Percentiles rank a stretch among this genome's conserved stretches.
phyloP scores from a whole-genome alignment of 2,113 vertebrate genomes.

The Smithornis capensis region DNA sequence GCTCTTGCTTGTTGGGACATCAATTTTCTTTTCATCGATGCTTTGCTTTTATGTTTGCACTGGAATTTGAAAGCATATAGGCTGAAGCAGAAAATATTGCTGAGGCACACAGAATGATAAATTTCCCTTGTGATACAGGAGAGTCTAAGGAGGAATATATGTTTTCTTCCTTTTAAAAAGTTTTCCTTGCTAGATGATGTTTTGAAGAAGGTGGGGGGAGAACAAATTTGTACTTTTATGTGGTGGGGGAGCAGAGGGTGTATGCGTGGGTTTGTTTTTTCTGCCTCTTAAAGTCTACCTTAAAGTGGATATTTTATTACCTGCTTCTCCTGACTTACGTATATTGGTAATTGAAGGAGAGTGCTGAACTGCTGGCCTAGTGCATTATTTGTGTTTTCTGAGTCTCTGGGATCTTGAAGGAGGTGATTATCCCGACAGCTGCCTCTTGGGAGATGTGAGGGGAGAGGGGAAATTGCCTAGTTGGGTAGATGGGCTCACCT shows the following conservation, averaged over 20 bases:
- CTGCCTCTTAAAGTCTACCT: slow-evolving; percentile 40
- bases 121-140: slow-evolving; percentile 46
- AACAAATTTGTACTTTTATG: slow-evolving; percentile 31
- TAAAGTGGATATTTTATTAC: slow-evolving; percentile 61
- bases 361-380: slow-evolving; percentile 56
- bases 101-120: slow-evolving; percentile 33
- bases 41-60: slow-evolving; percentile 65
- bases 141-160: slow-evolving; percentile 30
- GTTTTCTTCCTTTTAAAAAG: slow-evolving; percentile 46
- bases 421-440: slow-evolving; percentile 53
- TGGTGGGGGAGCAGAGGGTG: neutral
- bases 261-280: slow-evolving; percentile 4
- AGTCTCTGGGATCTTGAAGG: slow-evolving; percentile 23
- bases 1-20: slow-evolving; percentile 48
- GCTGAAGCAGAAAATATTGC: slow-evolving; percentile 60
- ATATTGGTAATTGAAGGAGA: slow-evolving; percentile 61
- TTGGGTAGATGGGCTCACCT: slow-evolving; percentile 43
- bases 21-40: slow-evolving; percentile 65
- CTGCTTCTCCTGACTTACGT: slow-evolving; percentile 42
- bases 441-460: slow-evolving; percentile 2
- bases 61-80: slow-evolving; percentile 54
- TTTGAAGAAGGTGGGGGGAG: neutral
- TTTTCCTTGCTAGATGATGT: slow-evolving; percentile 32
- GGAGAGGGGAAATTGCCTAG: slow-evolving; percentile 49
- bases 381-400: slow-evolving; percentile 55